Conservation (phyloP, 92 coral and sea anemone genomes). For the Epizoanthus ramosus region DNA sequence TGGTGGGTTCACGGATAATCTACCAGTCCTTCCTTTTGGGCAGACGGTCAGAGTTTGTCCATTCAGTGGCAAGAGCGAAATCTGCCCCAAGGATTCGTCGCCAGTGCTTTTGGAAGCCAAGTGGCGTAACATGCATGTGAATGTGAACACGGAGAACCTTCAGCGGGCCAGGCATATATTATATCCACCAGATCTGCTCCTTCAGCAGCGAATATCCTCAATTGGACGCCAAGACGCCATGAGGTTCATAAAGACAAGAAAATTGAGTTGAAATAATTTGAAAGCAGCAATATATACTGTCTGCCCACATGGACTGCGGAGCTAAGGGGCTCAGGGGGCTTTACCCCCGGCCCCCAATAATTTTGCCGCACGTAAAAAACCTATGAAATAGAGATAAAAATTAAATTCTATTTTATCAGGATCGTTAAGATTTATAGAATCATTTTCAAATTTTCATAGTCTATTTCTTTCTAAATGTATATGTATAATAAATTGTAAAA, state of each 20-base stretch:
- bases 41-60: slow-evolving; percentile 87
- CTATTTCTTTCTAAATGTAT: no score
- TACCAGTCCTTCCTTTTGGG: slow-evolving; percentile 77
- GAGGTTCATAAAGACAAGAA: slow-evolving; percentile 28
- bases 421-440: no score
- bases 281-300: no score
- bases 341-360: no score
- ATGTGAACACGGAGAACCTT: slow-evolving; percentile 76
- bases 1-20: slow-evolving; percentile 96
- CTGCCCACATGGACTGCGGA: no score
- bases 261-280: slow-evolving; percentile 13
- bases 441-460: no score
- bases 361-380: no score
- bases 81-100: slow-evolving; percentile 85
- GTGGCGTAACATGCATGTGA: slow-evolving; percentile 86
- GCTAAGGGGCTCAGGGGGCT: no score
- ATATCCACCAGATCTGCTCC: slow-evolving; percentile 71
- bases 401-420: no score
- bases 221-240: slow-evolving; percentile 18
- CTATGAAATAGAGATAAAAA: no score
- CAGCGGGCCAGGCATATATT: slow-evolving; percentile 75
- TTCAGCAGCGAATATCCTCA: slow-evolving; percentile 22
- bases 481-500: no score
- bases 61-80: slow-evolving; percentile 91
- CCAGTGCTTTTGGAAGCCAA: slow-evolving; percentile 54